Conservation (phyloP, 2,797 vertebrate genomes). For the Dendrocincla fuliginosa region DNA sequence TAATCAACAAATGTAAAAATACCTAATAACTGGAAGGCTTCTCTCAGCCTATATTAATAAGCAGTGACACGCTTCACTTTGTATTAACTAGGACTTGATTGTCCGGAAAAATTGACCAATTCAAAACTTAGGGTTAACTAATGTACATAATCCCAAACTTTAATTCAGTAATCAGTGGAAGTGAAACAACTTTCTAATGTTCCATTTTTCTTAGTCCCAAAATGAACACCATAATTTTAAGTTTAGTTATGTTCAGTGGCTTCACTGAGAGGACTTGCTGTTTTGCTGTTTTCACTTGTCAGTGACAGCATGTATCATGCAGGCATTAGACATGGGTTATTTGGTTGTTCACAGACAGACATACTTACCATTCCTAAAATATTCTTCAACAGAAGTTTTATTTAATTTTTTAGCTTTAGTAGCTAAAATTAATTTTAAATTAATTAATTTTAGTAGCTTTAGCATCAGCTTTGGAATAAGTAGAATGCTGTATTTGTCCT, state of each 20-base stretch:
- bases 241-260: background rate
- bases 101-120: background rate
- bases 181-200: background rate
- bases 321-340: background rate
- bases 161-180: background rate
- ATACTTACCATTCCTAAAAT: background rate
- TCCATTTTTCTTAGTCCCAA: background rate
- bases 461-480: background rate
- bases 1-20: background rate
- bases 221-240: background rate
- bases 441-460: background rate
- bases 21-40: background rate
- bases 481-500: background rate
- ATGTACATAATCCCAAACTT: background rate
- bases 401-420: background rate
- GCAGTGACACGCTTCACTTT: background rate
- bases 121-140: background rate
- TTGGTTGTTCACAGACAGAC: background rate
- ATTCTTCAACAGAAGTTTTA: background rate
- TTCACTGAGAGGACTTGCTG: background rate
- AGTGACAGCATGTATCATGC: background rate
- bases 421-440: no score
- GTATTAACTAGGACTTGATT: background rate
- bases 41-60: background rate
- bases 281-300: background rate